Conservation (phyloP, 2,888 invertebrate species). For the Andricus curvator region DNA sequence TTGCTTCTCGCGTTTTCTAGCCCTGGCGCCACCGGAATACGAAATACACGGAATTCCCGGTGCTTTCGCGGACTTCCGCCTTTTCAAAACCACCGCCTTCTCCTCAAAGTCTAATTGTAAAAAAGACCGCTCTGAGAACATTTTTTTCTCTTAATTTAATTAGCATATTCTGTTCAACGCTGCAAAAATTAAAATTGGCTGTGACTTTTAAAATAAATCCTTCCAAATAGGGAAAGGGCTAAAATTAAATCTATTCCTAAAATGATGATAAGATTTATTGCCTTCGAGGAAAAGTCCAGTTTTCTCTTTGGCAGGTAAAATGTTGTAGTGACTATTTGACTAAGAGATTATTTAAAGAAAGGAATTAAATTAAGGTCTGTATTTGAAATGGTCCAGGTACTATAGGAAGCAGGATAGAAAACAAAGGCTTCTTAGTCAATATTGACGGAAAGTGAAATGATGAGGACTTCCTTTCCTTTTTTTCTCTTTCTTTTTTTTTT, state of each 20-base stretch:
- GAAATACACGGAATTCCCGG: slow-evolving; percentile 65
- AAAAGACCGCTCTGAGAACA: neutral
- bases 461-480: slow-evolving; percentile 25
- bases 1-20: slow-evolving; percentile 26
- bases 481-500: slow-evolving; percentile 3
- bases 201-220: neutral
- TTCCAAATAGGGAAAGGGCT: neutral
- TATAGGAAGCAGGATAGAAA: neutral
- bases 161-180: neutral
- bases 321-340: neutral
- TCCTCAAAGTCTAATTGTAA: slow-evolving; percentile 36
- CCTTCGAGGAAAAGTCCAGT: neutral
- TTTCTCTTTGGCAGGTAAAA: neutral
- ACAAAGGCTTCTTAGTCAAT: slow-evolving; percentile 1
- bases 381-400: slow-evolving; percentile 22
- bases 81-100: slow-evolving; percentile 59
- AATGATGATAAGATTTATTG: neutral
- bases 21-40: slow-evolving; percentile 69
- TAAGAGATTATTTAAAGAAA: neutral
- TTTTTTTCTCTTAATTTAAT: neutral
- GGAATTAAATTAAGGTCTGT: neutral
- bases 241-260: too few species aligned
- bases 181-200: neutral
- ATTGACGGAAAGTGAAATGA: slow-evolving; percentile 22
- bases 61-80: slow-evolving; percentile 70